phyloP scores from a whole-genome alignment of 1,140 invertebrate genomes.

The Hesperophylax magnus region DNA sequence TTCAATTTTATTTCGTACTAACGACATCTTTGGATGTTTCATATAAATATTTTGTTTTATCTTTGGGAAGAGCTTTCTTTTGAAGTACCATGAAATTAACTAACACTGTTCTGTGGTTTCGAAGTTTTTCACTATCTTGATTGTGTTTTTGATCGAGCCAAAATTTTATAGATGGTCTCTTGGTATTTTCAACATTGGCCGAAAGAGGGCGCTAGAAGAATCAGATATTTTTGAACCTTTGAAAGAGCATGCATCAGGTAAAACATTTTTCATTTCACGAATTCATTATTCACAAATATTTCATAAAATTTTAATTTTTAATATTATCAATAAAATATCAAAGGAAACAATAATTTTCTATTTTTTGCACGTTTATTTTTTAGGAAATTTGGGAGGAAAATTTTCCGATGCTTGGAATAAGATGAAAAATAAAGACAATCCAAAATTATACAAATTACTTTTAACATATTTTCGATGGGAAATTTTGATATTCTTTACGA shows the following conservation, averaged over 20 bases:
- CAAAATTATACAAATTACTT: constrained; percentile 20
- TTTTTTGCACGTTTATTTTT: not conserved
- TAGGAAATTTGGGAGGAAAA: constrained; percentile 27
- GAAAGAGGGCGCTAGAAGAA: constrained; percentile 73
- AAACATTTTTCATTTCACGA: too few relatives aligned
- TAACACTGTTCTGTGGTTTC: not conserved
- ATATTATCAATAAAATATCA: too few relatives aligned
- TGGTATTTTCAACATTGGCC: constrained; percentile 70
- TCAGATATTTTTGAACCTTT: constrained; percentile 74
- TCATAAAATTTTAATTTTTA: too few relatives aligned
- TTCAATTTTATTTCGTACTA: too few relatives aligned
- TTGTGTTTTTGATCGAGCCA: constrained; percentile 33
- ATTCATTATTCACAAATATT: too few relatives aligned
- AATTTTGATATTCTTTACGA: not conserved
- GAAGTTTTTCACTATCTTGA: not conserved
- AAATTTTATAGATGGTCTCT: constrained; percentile 70
- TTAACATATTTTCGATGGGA: constrained; percentile 13
- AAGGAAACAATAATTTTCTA: too few relatives aligned
- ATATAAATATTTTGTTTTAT: too few relatives aligned
- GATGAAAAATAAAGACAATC: not conserved
- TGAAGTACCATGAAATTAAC: too few relatives aligned
- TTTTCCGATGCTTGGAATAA: constrained; percentile 18
- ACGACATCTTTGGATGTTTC: too few relatives aligned
- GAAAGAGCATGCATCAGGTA: constrained; percentile 72
- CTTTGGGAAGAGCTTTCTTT: too few relatives aligned